Percentiles rank a stretch among this genome's conserved stretches.
Conservation (phyloP, 2,888 invertebrate species). For the Ephialtes manifestator region DNA sequence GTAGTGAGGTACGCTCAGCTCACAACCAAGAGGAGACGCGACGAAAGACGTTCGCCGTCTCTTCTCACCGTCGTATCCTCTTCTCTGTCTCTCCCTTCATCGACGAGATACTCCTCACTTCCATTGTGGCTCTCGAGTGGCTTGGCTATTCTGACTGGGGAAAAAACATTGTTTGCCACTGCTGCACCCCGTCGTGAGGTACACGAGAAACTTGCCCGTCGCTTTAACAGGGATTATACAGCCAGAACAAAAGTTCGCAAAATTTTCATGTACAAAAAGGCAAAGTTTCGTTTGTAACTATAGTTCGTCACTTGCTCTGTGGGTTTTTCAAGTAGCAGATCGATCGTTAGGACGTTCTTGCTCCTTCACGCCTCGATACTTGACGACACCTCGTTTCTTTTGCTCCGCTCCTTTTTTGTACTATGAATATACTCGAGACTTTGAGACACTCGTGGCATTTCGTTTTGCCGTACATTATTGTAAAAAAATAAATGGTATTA, state of each 20-base stretch:
- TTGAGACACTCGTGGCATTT: not conserved
- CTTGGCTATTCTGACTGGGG: slow-evolving; percentile 72
- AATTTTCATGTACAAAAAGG: slow-evolving; percentile 61
- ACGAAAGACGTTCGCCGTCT: slow-evolving; percentile 45
- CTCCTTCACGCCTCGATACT: slow-evolving; percentile 48
- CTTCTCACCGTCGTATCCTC: slow-evolving; percentile 35
- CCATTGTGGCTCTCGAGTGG: slow-evolving; percentile 79
- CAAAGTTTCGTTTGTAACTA: slow-evolving; percentile 60
- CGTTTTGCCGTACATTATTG: too few species aligned
- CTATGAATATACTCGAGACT: not conserved
- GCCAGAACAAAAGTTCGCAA: slow-evolving; percentile 56
- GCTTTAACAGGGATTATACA: slow-evolving; percentile 60
- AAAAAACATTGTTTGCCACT: slow-evolving; percentile 71
- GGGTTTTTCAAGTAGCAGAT: slow-evolving; percentile 3
- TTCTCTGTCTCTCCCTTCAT: slow-evolving; percentile 57
- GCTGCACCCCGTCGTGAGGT: slow-evolving; percentile 54
- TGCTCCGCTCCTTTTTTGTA: not conserved
- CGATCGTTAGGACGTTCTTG: slow-evolving; percentile 66
- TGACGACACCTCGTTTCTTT: slow-evolving; percentile 11
- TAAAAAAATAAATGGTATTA: too few species aligned
- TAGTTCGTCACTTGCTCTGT: slow-evolving; percentile 46
- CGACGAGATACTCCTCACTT: slow-evolving; percentile 62
- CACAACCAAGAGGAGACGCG: slow-evolving; percentile 54
- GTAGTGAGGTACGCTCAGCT: slow-evolving; percentile 30
- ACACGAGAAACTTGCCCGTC: slow-evolving; percentile 64